phyloP scores from a whole-genome alignment of 1,140 invertebrate species.

The Agraylea sexmaculata region DNA sequence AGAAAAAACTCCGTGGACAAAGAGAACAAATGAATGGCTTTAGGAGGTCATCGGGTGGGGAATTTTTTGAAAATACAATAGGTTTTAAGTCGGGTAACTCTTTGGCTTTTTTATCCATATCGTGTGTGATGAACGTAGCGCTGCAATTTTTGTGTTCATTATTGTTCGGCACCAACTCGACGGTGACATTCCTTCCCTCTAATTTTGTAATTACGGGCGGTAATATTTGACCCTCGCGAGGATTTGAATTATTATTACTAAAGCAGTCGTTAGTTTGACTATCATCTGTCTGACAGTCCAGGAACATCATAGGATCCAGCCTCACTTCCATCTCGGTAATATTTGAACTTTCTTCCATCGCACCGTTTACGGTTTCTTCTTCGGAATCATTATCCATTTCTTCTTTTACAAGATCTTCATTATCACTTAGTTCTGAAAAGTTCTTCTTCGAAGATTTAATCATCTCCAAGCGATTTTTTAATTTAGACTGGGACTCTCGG shows the following conservation, averaged over 20 bases:
- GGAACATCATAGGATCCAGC: conserved; percentile 36
- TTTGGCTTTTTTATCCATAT: conserved; percentile 13
- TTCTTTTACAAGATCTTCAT: conserved; percentile 6
- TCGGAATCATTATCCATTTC: neutral
- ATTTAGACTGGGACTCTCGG: conserved; percentile 26
- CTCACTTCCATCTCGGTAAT: conserved; percentile 33
- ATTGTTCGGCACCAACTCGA: conserved; percentile 12
- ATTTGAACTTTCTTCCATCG: conserved; percentile 23
- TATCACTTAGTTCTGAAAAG: neutral
- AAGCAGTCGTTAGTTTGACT: conserved; percentile 16
- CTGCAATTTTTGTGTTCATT: conserved; percentile 8
- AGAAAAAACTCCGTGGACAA: conserved; percentile 30
- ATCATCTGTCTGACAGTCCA: conserved; percentile 23
- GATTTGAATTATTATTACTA: conserved; percentile 1
- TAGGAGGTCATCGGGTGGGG: conserved; percentile 14
- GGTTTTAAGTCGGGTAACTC: conserved; percentile 20
- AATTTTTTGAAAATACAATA: conserved; percentile 27
- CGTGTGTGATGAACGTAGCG: too few species aligned
- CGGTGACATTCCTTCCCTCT: conserved; percentile 14
- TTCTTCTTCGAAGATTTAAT: conserved; percentile 7
- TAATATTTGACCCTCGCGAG: conserved; percentile 1
- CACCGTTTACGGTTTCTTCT: neutral
- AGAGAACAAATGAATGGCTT: conserved; percentile 30
- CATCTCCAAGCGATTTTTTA: conserved; percentile 15
- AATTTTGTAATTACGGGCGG: neutral